Percentiles rank a stretch among this genome's conserved stretches.
Evolutionary conservation across 2,113 vertebrate genomes (phyloP).

Genomic region (Gymnogyps californianus): DNA sequence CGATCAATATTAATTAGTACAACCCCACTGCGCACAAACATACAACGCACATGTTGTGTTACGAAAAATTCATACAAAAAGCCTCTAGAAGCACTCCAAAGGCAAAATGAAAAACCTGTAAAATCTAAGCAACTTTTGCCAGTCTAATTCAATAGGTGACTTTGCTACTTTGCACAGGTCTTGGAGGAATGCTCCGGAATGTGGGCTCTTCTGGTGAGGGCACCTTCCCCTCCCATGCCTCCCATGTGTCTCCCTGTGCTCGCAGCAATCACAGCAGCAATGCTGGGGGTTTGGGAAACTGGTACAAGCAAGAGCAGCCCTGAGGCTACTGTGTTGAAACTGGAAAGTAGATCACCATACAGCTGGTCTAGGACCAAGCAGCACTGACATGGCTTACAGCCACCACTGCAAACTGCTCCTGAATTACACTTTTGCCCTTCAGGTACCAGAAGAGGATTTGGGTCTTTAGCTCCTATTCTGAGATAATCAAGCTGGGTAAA

Average conservation of each 20-base stretch:
- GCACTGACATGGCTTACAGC: neutral
- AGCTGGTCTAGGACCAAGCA: neutral
- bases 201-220: neutral
- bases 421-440: neutral
- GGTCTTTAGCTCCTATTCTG: neutral
- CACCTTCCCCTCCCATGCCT: neutral
- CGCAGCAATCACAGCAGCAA: neutral
- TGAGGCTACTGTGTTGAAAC: neutral
- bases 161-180: neutral
- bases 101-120: neutral
- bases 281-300: neutral
- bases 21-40: neutral
- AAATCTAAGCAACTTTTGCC: neutral
- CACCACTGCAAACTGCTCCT: neutral
- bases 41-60: neutral
- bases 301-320: neutral
- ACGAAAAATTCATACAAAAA: neutral
- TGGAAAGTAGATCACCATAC: neutral
- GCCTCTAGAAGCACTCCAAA: neutral
- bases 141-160: neutral
- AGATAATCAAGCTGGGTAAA: neutral
- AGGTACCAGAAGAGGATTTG: neutral
- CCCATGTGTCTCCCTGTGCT: neutral
- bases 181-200: neutral
- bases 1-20: conserved; percentile 1